A percentile compares a stretch with the other conserved stretches of the same genome.
Conservation (phyloP, 2,888 invertebrate genomes). For the Suillia variegata region DNA sequence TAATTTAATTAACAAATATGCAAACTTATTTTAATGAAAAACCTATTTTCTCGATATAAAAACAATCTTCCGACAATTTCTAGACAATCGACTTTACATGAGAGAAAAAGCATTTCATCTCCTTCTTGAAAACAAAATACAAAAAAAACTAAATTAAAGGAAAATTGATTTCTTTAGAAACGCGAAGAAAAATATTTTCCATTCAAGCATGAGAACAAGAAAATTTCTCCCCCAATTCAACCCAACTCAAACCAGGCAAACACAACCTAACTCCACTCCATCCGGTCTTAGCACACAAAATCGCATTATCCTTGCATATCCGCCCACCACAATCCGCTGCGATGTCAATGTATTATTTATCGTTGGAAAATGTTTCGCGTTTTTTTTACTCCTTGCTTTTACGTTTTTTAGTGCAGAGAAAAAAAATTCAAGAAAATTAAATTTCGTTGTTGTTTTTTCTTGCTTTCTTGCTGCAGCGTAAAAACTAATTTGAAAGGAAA, state of each 20-base stretch:
- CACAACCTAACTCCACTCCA: not conserved
- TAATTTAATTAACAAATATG: no score
- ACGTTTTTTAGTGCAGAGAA: not conserved
- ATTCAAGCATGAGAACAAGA: not conserved
- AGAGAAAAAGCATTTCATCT: not conserved
- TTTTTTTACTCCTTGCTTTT: not conserved
- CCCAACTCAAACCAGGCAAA: no score
- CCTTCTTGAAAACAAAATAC: not conserved
- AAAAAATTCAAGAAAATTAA: not conserved
- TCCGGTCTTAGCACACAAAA: not conserved
- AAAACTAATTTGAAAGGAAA: slow-evolving; percentile 4
- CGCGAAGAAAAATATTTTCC: not conserved
- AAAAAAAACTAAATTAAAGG: no score
- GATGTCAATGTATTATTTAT: slow-evolving; percentile 12
- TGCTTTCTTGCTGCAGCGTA: no score
- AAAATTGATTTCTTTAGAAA: slow-evolving; percentile 1
- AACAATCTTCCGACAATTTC: no score
- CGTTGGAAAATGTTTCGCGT: not conserved
- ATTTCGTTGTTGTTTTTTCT: slow-evolving; percentile 6
- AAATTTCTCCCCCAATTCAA: no score
- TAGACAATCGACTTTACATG: not conserved
- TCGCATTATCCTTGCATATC: not conserved
- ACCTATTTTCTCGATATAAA: no score
- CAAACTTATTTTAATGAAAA: no score
- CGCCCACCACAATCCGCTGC: not conserved